These are phyloP conservation scores for Mimumesa dahlbomi DNA, from an alignment of 2,888 invertebrate species.

Conservation along the genomic window DNA sequence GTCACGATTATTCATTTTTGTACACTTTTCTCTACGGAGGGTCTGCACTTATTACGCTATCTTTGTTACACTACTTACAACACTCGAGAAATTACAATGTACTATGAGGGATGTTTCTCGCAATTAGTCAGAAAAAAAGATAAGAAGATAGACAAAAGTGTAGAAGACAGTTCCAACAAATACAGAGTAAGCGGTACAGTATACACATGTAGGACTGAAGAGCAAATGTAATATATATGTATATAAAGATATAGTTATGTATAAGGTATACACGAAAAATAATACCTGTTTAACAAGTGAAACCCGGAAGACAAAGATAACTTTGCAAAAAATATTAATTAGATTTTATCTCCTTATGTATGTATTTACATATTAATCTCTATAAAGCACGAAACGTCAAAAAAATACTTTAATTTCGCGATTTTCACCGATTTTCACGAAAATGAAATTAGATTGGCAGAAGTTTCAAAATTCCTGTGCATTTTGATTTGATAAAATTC, in stretches of 20 bases:
- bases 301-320: not conserved
- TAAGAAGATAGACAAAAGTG: constrained; percentile 41
- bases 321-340: too few relatives aligned
- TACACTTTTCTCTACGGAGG: constrained; percentile 5
- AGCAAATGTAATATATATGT: constrained; percentile 49
- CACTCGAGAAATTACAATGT: constrained; percentile 25
- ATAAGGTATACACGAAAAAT: constrained; percentile 27
- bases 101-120: not conserved
- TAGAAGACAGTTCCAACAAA: constrained; percentile 56
- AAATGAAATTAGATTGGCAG: too few relatives aligned
- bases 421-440: too few relatives aligned
- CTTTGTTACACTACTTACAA: constrained; percentile 27
- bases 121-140: constrained; percentile 42
- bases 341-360: too few relatives aligned
- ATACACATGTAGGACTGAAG: constrained; percentile 48
- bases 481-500: too few relatives aligned
- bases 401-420: too few relatives aligned
- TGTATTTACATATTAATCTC: too few relatives aligned
- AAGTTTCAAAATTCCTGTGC: too few relatives aligned
- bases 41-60: constrained; percentile 6
- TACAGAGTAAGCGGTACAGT: constrained; percentile 59
- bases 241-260: constrained; percentile 38
- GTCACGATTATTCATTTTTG: constrained; percentile 1
- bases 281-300: constrained; percentile 30
- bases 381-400: too few relatives aligned